Base-by-base conservation (phyloP, 2,797 vertebrate species). In the Chelidonichthys spinosus region DNA sequence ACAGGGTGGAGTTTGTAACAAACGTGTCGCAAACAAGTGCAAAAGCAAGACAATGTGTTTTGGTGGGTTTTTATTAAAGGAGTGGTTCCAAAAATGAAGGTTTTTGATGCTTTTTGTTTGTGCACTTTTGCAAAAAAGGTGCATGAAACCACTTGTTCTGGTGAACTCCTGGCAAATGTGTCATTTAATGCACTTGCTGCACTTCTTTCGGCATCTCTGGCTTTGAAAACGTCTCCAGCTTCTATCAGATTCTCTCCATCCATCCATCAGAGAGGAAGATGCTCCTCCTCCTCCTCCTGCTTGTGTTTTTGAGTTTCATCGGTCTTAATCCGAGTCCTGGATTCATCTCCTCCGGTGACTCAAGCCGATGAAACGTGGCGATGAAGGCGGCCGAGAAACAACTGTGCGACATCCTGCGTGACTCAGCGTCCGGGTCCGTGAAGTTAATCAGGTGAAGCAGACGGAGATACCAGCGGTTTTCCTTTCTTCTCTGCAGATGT, bases 251-350 rank as follows among this genome's bases (percentile, higher is more conserved):
- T 65, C 74, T 72, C 55, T 69, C 63, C 39, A 61, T 72, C 17
- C 4, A 79, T 56, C 46, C 64, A n/a, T n/a, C 15, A n/a, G 63
- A 69, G 67, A 87, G 81, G 87, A 88, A 87, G 86, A 25, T 25
- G 25, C 25, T 50, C 60, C 73, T 50, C 46, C 17, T n/a, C 46
- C 46, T 49, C n/a, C 47, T 25, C 18, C 49, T 52, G 18, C 25
- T 52, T 11, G 25, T 36, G 60, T 73, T 14, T 77, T 85, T 79
- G 69, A 72, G 71, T 84, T 85, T 72, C 62, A 85, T 84, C 55
- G 58, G 8, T 60, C 35, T 73, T 55, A 2, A 72, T 86, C 74
- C 40, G 40, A 67, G 53, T 52, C 11, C 69, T 77, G 75, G 76
- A 75, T 64, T 37, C 9, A 44, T 11, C 36, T 78, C 25, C 53